Evolutionary conservation across 2,797 vertebrate species (phyloP).

Genomic region (Malacoraja senta): DNA sequence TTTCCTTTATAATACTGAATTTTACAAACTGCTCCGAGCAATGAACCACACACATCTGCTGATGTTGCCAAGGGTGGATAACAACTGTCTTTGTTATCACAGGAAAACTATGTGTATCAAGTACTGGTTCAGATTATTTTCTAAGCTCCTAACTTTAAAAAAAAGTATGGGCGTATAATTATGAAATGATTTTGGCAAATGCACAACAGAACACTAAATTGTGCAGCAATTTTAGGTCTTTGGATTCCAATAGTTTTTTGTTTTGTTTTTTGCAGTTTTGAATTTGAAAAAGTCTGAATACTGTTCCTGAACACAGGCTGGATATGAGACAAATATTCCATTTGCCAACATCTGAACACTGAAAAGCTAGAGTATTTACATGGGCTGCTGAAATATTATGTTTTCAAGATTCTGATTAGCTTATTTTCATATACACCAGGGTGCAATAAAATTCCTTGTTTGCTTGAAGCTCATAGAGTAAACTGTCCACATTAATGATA

Average conservation of each 20-base stretch:
- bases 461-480: too few relatives aligned
- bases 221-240: neutral
- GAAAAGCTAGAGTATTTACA: neutral
- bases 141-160: neutral
- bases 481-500: too few relatives aligned
- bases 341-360: neutral
- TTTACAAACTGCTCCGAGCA: neutral
- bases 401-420: neutral
- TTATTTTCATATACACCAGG: too few relatives aligned
- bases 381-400: neutral
- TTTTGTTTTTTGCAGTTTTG: neutral
- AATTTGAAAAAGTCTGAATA: neutral
- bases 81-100: neutral
- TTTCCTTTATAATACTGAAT: neutral
- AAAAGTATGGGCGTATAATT: neutral
- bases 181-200: neutral
- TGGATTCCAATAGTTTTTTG: conserved; percentile 1
- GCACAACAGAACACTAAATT: neutral
- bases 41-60: neutral
- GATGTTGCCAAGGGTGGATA: neutral
- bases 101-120: neutral
- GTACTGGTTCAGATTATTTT: neutral
- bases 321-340: neutral
- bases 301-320: neutral
- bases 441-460: too few relatives aligned